These are phyloP conservation scores for Drosophila grimshawi DNA, from an alignment of 1,140 invertebrate species.

Conservation along the genomic window DNA sequence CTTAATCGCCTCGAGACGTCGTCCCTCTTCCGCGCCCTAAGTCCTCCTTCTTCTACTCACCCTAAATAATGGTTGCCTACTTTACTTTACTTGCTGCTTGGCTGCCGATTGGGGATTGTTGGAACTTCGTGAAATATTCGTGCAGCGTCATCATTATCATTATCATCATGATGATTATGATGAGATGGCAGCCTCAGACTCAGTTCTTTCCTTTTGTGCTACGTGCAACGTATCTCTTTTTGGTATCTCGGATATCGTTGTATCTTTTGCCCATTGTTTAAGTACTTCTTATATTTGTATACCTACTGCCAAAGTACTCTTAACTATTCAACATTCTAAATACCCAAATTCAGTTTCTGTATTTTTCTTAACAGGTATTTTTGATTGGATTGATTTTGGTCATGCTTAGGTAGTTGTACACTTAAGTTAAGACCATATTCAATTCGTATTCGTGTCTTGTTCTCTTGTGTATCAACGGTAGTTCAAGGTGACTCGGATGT, in stretches of 20 bases:
- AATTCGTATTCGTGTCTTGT: not conserved
- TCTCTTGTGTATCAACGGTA: not conserved
- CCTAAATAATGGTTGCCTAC: constrained; percentile 43
- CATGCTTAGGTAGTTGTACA: constrained; percentile 29
- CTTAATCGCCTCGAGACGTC: constrained; percentile 79
- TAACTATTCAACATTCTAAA: constrained; percentile 30
- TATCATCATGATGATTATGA: constrained; percentile 22
- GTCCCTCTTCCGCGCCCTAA: constrained; percentile 60
- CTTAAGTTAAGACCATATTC: not conserved
- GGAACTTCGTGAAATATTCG: constrained; percentile 66
- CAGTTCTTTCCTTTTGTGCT: constrained; percentile 41
- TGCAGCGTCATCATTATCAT: constrained; percentile 77
- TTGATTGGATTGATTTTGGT: constrained; percentile 64
- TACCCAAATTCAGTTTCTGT: constrained; percentile 33
- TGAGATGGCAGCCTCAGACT: constrained; percentile 24
- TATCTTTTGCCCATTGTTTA: constrained; percentile 35
- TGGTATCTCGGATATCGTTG: constrained; percentile 49
- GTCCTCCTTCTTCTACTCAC: constrained; percentile 28
- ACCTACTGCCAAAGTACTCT: constrained; percentile 10
- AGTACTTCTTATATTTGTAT: constrained; percentile 26
- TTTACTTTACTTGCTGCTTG: constrained; percentile 11
- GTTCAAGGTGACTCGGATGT: constrained; percentile 60
- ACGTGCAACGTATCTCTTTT: constrained; percentile 56
- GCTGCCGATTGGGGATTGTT: constrained; percentile 41
- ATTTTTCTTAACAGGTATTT: constrained; percentile 60